Conservation (phyloP, 2,888 invertebrate genomes). For the Caenorhabditis uteleia region DNA sequence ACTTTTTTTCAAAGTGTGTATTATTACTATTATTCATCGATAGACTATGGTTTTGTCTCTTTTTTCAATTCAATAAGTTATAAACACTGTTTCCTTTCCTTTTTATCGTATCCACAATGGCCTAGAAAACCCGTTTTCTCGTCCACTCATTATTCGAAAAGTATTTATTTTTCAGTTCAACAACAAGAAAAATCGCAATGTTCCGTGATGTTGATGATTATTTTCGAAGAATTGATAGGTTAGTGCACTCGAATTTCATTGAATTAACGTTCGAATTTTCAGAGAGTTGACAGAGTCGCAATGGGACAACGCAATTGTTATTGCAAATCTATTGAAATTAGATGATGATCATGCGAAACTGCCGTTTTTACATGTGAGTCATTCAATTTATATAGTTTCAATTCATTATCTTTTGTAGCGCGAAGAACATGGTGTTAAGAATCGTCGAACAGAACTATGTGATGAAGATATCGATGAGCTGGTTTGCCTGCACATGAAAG, state of each 20-base stretch:
- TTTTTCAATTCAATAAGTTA: too few relatives aligned
- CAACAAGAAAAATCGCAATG: too few relatives aligned
- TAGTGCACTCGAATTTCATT: not conserved
- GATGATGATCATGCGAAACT: constrained; percentile 14
- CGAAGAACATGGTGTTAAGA: constrained; percentile 8
- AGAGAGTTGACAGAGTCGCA: constrained; percentile 2
- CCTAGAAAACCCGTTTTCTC: too few relatives aligned
- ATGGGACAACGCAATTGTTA: constrained; percentile 26
- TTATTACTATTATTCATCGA: too few relatives aligned
- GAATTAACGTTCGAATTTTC: not conserved
- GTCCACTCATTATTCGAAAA: too few relatives aligned
- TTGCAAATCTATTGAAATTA: constrained; percentile 16
- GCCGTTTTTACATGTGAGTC: constrained; percentile 25
- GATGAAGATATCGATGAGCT: constrained; percentile 54
- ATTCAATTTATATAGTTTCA: not conserved
- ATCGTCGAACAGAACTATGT: constrained; percentile 43
- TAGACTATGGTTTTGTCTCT: too few relatives aligned
- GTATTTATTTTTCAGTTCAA: too few relatives aligned
- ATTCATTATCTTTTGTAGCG: not conserved
- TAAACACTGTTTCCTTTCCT: too few relatives aligned
- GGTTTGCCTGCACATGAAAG: constrained; percentile 51
- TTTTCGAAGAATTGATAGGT: constrained; percentile 21
- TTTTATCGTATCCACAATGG: too few relatives aligned
- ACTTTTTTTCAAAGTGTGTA: too few relatives aligned
- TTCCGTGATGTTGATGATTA: constrained; percentile 17